Evolutionary conservation across 2,113 vertebrate genomes (phyloP).

Genomic region (Cottus gobio): DNA sequence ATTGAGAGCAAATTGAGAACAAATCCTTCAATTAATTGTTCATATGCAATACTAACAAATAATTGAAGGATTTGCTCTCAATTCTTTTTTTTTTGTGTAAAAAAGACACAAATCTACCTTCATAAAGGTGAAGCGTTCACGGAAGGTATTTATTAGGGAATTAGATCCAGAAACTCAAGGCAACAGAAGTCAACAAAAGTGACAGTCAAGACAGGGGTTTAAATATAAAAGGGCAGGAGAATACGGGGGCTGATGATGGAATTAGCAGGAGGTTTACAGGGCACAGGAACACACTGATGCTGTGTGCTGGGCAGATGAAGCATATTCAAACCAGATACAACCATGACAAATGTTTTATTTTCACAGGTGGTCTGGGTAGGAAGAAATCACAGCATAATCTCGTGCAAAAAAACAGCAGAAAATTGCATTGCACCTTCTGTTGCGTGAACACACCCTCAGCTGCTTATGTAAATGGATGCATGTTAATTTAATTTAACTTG

Average conservation of each 20-base stretch:
- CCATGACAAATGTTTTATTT: not conserved
- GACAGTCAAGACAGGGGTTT: conserved; percentile 41
- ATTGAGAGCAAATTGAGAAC: no score
- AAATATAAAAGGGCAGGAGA: conserved; percentile 18
- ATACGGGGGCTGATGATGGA: conserved; percentile 11
- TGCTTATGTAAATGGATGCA: not conserved
- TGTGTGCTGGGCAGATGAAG: not conserved
- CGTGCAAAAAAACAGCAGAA: not conserved
- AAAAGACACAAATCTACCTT: no score
- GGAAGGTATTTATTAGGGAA: conserved; percentile 13
- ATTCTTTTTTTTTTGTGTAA: no score
- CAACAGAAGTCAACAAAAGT: conserved; percentile 10
- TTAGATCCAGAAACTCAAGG: conserved; percentile 11
- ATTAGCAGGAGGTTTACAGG: conserved; percentile 23
- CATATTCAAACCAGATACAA: not conserved
- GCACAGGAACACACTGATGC: not conserved
- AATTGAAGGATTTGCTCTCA: no score
- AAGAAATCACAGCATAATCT: not conserved
- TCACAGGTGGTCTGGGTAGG: not conserved
- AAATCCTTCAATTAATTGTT: no score
- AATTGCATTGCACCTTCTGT: not conserved
- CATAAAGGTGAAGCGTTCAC: not conserved
- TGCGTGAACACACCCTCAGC: not conserved
- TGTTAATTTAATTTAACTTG: conserved; percentile 5
- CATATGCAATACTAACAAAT: no score